Evolutionary conservation across 2,888 invertebrate genomes (phyloP), one percentile per base, ranked within the genome.

Genomic region (Tetropium fuscum): DNA sequence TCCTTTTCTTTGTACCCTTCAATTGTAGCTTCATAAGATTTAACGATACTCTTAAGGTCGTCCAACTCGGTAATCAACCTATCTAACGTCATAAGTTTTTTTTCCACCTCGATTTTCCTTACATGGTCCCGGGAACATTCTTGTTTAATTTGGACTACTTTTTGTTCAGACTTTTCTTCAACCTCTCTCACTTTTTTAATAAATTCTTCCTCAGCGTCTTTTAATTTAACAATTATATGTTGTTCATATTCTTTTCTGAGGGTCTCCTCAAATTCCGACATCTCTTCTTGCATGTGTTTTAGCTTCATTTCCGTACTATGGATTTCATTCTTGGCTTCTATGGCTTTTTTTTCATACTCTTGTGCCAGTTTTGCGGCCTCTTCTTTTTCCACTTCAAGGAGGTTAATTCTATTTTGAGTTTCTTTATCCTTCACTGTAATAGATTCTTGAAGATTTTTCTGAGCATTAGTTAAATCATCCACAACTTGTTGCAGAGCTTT

Each of bases 21-120:
- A 11, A 83, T 76, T 34, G 84, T 83, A 45, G 77, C 73, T 60
- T 85, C 83, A 40, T 81, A 82, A 18, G 83, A 80, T 32, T 79
- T 77, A 11, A 84, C 75, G 36, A 77, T 76, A 27, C 79, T 69
- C 74, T 85, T 78, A 64, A 85, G 73, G 69, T 84, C 69, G 55
- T 78, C 71, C 8, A 84, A 76, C 72, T 85, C 84, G 0, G 78
- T 75, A 25, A 84, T 82, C 59, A 86, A 74, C 10, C 76, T 78
- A 53, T 83, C 80, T 8, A 86, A 72, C 60, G 86, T 84, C 0
- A 74, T 66, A n/a, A 83, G 75, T 22, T 83, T 81, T 58, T 83
- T 83, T 34, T 87, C 85, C 36, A 86, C 83, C 45, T 86, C 85
- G 8, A 83, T 76, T 72, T 86, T 86, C n/a, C 87, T 85, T 8